Percentiles rank a stretch among this genome's conserved stretches.
phyloP scores from a whole-genome alignment of 2,113 vertebrate species.

The Anolis carolinensis region DNA sequence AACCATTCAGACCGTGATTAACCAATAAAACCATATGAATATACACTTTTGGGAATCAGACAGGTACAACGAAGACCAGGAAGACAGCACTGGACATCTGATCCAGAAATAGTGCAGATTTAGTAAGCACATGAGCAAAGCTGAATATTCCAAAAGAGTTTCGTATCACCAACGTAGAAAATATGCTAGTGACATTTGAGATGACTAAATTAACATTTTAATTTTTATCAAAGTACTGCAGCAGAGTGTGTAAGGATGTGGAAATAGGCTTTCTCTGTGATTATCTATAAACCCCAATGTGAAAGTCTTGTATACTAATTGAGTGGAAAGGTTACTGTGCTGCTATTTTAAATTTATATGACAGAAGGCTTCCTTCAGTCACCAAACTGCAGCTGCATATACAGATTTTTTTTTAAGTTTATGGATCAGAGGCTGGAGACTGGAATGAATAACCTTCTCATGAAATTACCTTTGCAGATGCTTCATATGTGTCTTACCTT shows the following conservation, averaged over 20 bases:
- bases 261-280: slow-evolving; percentile 55
- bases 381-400: slow-evolving; percentile 45
- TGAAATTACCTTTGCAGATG: slow-evolving; percentile 47
- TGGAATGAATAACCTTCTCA: slow-evolving; percentile 52
- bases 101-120: background rate
- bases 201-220: slow-evolving; percentile 68
- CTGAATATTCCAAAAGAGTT: slow-evolving; percentile 38
- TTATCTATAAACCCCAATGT: slow-evolving; percentile 47
- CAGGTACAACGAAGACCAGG: no score
- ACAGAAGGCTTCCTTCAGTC: slow-evolving; percentile 56
- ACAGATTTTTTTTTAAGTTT: slow-evolving; percentile 36
- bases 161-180: slow-evolving; percentile 48
- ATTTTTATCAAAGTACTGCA: slow-evolving; percentile 59
- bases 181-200: slow-evolving; percentile 68
- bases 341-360: slow-evolving; percentile 52
- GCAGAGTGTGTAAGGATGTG: slow-evolving; percentile 60
- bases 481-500: slow-evolving; percentile 46
- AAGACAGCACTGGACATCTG: background rate
- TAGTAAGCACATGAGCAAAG: background rate
- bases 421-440: slow-evolving; percentile 49
- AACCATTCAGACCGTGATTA: background rate
- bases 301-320: slow-evolving; percentile 59
- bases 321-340: slow-evolving; percentile 67
- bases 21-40: background rate
- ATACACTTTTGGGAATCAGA: background rate